Conservation (phyloP, 2,888 invertebrate genomes). For the Drosophila mimica region DNA sequence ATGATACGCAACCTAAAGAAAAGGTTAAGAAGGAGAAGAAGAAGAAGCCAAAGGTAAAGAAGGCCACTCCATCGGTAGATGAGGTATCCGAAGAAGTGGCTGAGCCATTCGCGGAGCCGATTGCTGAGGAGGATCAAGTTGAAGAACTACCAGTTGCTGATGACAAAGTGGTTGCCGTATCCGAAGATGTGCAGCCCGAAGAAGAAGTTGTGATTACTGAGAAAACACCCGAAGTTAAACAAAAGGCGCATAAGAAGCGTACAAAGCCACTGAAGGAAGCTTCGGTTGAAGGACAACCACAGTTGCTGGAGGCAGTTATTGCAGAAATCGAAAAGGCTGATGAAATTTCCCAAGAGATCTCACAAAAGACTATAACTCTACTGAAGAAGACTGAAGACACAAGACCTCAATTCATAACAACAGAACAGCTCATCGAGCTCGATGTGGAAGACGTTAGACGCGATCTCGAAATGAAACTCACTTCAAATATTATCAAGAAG, state of each 20-base stretch:
- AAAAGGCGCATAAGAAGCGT: conserved; percentile 84
- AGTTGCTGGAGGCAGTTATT: conserved; percentile 79
- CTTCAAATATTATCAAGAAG: conserved; percentile 86
- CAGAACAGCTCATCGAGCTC: conserved; percentile 82
- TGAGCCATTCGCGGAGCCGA: conserved; percentile 83
- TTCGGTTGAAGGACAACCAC: conserved; percentile 82
- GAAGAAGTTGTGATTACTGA: conserved; percentile 77
- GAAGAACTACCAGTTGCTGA: conserved; percentile 81
- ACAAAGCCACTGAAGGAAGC: conserved; percentile 83
- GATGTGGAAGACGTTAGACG: conserved; percentile 86
- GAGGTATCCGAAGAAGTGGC: conserved; percentile 84
- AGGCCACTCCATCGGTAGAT: conserved; percentile 82
- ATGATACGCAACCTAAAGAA: conserved; percentile 85
- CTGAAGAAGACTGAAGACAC: conserved; percentile 84
- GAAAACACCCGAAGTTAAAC: conserved; percentile 73
- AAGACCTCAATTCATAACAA: conserved; percentile 83
- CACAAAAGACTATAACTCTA: conserved; percentile 85
- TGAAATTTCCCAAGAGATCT: conserved; percentile 82
- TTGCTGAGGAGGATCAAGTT: conserved; percentile 83
- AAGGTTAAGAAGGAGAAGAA: conserved; percentile 81
- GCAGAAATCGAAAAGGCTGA: conserved; percentile 82
- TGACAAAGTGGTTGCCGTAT: conserved; percentile 81
- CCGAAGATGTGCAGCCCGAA: conserved; percentile 82
- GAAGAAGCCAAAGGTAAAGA: conserved; percentile 83
- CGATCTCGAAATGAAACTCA: conserved; percentile 87